phyloP scores from a whole-genome alignment of 2,113 vertebrate species.

The Chlorodrepanis virens region DNA sequence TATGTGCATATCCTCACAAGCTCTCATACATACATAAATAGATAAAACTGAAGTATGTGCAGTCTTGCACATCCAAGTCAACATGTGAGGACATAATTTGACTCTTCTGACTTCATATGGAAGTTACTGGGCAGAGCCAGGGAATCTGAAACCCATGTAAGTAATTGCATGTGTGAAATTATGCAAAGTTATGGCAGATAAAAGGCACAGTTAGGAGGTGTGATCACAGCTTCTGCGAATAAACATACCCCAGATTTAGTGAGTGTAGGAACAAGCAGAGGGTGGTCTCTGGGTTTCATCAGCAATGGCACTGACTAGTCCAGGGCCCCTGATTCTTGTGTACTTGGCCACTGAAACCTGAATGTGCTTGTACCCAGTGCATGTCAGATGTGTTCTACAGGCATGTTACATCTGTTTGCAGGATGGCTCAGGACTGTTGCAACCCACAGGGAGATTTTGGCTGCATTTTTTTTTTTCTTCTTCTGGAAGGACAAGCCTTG shows the following conservation, averaged over 20 bases:
- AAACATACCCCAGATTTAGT: not conserved
- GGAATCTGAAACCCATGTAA: not conserved
- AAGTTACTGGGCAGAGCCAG: not conserved
- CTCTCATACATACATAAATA: not conserved
- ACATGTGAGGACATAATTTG: not conserved
- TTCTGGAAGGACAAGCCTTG: not conserved
- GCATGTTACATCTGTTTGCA: not conserved
- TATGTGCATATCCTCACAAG: not conserved
- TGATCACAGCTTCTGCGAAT: not conserved
- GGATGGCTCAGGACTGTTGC: not conserved
- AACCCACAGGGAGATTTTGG: not conserved
- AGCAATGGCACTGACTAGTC: not conserved
- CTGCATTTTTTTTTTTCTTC: not conserved
- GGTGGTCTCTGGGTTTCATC: not conserved
- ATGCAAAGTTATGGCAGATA: not conserved
- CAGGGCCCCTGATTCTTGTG: not conserved
- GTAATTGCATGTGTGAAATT: not conserved
- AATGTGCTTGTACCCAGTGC: not conserved
- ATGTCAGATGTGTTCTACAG: accelerated
- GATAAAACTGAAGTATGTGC: not conserved
- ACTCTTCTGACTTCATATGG: not conserved
- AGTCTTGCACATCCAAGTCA: not conserved
- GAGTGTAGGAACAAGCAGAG: not conserved
- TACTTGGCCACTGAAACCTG: not conserved
- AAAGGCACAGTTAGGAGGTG: not conserved